Base-by-base conservation (phyloP, 1,140 invertebrate species). In the Neuroterus valhalla region DNA sequence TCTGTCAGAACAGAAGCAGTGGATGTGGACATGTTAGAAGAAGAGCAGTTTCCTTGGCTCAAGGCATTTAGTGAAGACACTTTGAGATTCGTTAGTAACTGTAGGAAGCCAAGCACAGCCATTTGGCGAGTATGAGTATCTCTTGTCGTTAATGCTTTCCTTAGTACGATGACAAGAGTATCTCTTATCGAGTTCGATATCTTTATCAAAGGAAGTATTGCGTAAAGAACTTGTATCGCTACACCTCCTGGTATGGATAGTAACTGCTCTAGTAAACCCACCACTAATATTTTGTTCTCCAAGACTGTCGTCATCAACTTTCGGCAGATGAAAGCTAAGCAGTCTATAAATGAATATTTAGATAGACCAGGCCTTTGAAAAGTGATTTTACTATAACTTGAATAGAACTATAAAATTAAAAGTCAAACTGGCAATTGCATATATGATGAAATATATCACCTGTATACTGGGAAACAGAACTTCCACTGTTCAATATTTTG, bases 121-220 rank as follows among this genome's bases (percentile, higher is more conserved):
- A 93, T 90, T 83, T 91, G 86, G 55, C 92, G 86, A 10, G 88
- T 91, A 62, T 87, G 81, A 11, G 85, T 83, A 74, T 88, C 88
- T 87, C 90, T 90, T 14, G 89, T 89, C 78, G 92, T 92, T 0
- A 93, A 83, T 12, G 90, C 89, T 86, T 93, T 93, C 31, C 92
- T 86, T 12, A 93, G 84, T n/a, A 91, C 84, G 66, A 93, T 79
- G n/a, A 92, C 89, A 45, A 93, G 83, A 55, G 88, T 86, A 72
- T 93, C 91, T 74, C 91, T 82, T 70, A 93, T 82, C 8, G 78
- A 88, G 2, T 84, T 76, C 0, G 90, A 91, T 8, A 90, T 73
- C 69, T 88, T 86, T 31, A 91, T 87, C 19, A 93, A 70, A 10
- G 91, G 91, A 19, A 92, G 82, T 69, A 93, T 81, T 1, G 91